These are phyloP conservation scores for Brachionus sp. DNA, from an alignment of 1,140 invertebrate species.

Conservation along the genomic window DNA sequence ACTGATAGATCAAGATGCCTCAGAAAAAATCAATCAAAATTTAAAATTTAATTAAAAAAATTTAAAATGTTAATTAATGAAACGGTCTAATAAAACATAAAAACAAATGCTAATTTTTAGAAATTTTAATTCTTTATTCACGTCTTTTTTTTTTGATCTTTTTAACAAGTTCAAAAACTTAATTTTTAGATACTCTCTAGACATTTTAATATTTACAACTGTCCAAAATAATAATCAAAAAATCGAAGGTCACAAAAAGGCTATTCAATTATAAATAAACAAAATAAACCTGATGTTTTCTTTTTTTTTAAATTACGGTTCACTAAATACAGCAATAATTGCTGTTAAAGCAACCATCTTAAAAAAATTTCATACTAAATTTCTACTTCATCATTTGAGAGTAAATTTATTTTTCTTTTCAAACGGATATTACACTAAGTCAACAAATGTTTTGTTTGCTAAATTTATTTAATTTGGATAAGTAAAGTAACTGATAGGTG, in stretches of 20 bases:
- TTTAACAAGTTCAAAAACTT: not conserved
- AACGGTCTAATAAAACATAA: not conserved
- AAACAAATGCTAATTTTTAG: not conserved
- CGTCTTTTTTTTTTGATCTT: not conserved
- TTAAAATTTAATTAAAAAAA: not conserved
- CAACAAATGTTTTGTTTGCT: not conserved
- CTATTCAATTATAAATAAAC: not conserved
- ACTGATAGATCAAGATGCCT: not conserved
- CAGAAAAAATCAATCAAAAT: constrained; percentile 12
- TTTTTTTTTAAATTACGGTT: not conserved
- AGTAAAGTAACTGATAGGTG: not conserved
- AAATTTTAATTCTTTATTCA: not conserved
- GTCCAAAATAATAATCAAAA: not conserved
- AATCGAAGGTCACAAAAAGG: not conserved
- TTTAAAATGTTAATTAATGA: constrained; percentile 15
- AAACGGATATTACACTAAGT: not conserved
- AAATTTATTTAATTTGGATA: not conserved
- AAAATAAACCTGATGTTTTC: not conserved
- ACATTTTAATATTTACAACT: not conserved
- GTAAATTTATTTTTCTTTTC: not conserved
- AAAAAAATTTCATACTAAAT: too few species aligned
- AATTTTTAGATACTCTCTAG: not conserved
- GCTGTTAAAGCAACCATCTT: too few species aligned
- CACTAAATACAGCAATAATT: too few species aligned
- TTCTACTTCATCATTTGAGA: not conserved